Conservation (phyloP, 2,888 invertebrate species). For the Cephonodes hylas region DNA sequence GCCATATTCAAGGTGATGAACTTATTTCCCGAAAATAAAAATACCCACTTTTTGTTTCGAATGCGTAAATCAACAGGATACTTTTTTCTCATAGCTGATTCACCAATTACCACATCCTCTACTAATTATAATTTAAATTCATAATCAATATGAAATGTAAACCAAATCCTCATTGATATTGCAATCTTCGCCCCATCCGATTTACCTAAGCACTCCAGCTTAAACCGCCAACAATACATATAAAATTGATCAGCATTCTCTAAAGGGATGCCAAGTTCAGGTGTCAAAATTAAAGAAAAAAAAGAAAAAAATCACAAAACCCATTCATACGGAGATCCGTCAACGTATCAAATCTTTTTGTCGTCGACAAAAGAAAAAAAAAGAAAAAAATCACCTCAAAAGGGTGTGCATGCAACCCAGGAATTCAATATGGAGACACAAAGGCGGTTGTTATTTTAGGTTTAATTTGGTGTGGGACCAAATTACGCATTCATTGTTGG, state of each 20-base stretch:
- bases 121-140: too few species aligned
- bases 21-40: too few species aligned
- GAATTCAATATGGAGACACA: conserved; percentile 65
- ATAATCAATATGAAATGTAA: conserved; percentile 11
- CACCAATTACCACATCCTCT: too few species aligned
- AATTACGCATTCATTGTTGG: conserved; percentile 44
- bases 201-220: conserved; percentile 10
- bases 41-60: too few species aligned
- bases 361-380: conserved; percentile 39
- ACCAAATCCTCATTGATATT: background rate
- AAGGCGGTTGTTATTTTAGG: conserved; percentile 71
- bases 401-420: conserved; percentile 65
- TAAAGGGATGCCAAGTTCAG: conserved; percentile 68
- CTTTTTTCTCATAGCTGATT: too few species aligned
- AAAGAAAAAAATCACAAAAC: conserved; percentile 46
- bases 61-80: too few species aligned
- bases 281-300: conserved; percentile 56
- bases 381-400: conserved; percentile 59
- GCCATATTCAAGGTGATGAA: too few species aligned
- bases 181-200: background rate
- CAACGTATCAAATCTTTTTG: conserved; percentile 71
- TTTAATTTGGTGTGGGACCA: conserved; percentile 48
- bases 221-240: conserved; percentile 44
- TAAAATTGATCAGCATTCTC: conserved; percentile 62
- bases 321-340: conserved; percentile 62